phyloP scores from a whole-genome alignment of 2,888 invertebrate species.

The Sipha maydis region DNA sequence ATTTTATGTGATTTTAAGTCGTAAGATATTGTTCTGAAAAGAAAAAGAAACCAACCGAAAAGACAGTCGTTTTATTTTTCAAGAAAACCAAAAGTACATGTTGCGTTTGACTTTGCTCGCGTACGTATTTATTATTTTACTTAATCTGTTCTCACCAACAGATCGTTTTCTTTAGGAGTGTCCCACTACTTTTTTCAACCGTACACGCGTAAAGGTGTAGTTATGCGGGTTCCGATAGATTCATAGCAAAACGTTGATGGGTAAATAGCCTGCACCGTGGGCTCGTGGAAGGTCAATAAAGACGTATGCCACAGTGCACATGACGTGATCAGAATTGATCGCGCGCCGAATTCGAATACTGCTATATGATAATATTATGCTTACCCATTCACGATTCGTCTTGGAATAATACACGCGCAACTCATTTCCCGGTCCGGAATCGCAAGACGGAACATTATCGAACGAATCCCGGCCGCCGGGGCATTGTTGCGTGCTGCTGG shows the following conservation, averaged over 20 bases:
- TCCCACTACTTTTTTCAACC: background rate
- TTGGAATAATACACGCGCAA: background rate
- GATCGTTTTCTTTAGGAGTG: too few species aligned
- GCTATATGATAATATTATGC: background rate
- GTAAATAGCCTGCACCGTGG: background rate
- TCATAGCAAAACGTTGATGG: conserved; percentile 4
- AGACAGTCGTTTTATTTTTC: too few species aligned
- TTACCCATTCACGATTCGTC: background rate
- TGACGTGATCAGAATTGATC: conserved; percentile 46
- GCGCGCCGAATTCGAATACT: background rate
- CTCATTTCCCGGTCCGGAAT: background rate
- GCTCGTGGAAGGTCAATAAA: conserved; percentile 18
- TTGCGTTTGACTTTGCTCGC: background rate
- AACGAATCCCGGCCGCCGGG: background rate
- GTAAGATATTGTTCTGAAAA: too few species aligned
- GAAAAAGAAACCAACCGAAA: too few species aligned
- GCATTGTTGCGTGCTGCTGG: background rate
- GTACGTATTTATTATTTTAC: background rate
- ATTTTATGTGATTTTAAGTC: too few species aligned
- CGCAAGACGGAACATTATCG: background rate
- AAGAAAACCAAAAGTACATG: background rate
- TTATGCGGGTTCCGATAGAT: background rate
- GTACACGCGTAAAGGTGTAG: background rate
- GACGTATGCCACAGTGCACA: background rate
- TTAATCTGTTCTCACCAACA: too few species aligned